Conservation (phyloP, 2,113 vertebrate species). For the Chlamydotis undulata region DNA sequence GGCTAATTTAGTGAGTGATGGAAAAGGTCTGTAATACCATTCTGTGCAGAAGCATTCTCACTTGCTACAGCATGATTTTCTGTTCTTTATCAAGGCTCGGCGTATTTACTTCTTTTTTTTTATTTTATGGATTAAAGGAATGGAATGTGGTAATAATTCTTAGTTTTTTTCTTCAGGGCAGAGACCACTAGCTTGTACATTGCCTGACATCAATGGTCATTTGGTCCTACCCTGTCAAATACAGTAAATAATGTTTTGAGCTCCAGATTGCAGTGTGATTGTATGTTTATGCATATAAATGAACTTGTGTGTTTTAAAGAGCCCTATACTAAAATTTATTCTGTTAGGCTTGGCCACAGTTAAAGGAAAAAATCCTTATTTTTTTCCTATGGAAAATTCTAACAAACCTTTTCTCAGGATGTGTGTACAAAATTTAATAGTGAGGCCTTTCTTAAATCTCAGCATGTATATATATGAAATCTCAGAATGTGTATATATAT, state of each 20-base stretch:
- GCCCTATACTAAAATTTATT: background rate
- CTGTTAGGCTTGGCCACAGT: background rate
- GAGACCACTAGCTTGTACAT: background rate
- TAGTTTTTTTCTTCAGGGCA: background rate
- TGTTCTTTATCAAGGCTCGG: background rate
- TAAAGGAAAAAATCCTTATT: background rate
- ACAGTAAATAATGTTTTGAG: background rate
- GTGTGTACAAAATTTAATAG: background rate
- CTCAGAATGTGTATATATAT: background rate
- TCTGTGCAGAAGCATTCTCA: background rate
- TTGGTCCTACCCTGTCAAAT: background rate
- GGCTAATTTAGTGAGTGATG: background rate
- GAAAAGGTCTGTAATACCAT: background rate
- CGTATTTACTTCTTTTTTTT: background rate
- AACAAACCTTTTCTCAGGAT: background rate
- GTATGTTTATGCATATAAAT: background rate
- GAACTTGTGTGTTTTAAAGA: background rate
- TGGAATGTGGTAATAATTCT: background rate
- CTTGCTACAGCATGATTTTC: background rate
- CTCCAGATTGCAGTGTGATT: background rate
- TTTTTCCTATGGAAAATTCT: background rate
- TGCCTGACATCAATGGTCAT: background rate
- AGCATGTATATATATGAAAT: background rate
- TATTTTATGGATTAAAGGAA: background rate
- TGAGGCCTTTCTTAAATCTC: background rate